A percentile compares a stretch with the other conserved stretches of the same genome.
Conservation (phyloP, 2,888 invertebrate species). For the Brachylomia viminalis region DNA sequence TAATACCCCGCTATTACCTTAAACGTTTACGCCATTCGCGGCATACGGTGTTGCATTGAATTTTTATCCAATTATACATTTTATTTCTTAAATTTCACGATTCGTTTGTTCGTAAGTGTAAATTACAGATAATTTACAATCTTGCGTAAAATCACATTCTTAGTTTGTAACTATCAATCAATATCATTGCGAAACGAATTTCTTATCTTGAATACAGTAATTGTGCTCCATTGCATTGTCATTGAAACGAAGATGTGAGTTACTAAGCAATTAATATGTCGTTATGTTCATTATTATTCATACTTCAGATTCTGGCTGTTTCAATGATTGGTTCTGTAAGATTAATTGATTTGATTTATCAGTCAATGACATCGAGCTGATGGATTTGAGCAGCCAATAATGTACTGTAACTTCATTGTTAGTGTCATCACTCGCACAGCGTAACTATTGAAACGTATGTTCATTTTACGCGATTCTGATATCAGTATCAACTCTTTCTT, state of each 20-base stretch:
- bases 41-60: constrained; percentile 53
- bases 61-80: constrained; percentile 69
- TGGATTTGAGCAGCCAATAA: neutral
- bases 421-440: neutral
- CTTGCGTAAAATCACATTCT: constrained; percentile 54
- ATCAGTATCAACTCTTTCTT: neutral
- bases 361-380: constrained; percentile 16
- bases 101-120: constrained; percentile 63
- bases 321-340: constrained; percentile 27
- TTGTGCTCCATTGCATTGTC: constrained; percentile 46
- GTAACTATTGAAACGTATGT: neutral
- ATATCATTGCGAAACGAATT: constrained; percentile 48
- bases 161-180: constrained; percentile 53
- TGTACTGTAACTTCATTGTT: neutral
- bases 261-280: constrained; percentile 26
- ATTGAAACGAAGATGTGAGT: constrained; percentile 45
- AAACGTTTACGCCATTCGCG: constrained; percentile 65
- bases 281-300: constrained; percentile 31
- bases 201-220: constrained; percentile 49
- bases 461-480: neutral
- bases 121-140: constrained; percentile 59
- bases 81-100: constrained; percentile 65
- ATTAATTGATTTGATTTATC: constrained; percentile 39
- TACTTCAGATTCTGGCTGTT: constrained; percentile 19
- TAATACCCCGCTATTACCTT: constrained; percentile 70